Percentiles rank a stretch among this genome's conserved stretches.
phyloP scores from a whole-genome alignment of 2,888 invertebrate species.

The Stratiomys singularior region DNA sequence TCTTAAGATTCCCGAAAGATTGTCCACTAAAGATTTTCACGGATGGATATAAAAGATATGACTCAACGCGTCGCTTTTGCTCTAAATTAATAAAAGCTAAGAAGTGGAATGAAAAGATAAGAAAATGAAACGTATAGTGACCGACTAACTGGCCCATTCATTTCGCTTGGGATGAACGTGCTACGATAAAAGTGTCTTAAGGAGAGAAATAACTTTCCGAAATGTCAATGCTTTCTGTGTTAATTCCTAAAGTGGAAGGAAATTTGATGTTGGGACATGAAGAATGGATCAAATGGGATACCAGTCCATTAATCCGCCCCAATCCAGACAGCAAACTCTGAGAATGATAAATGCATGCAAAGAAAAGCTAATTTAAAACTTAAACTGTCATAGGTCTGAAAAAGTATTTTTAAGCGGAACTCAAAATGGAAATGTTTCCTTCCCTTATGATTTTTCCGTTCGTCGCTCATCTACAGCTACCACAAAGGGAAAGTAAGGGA shows the following conservation, averaged over 20 bases:
- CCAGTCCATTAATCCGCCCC: no score
- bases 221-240: constrained; percentile 1
- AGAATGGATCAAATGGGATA: no score
- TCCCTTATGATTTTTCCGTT: background rate
- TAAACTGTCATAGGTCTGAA: constrained; percentile 18
- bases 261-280: background rate
- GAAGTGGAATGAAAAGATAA: background rate
- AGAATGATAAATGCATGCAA: constrained; percentile 5
- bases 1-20: background rate
- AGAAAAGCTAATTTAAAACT: constrained; percentile 21
- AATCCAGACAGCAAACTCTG: background rate
- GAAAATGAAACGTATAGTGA: constrained; percentile 11
- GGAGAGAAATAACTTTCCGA: constrained; percentile 9
- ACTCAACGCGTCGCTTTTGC: no score
- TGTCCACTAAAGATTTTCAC: background rate
- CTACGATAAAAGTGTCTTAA: background rate
- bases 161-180: no score
- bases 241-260: constrained; percentile 15
- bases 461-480: no score
- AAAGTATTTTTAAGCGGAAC: background rate
- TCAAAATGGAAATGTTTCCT: constrained; percentile 1
- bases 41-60: no score
- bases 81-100: background rate
- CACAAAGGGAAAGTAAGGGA: no score
- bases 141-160: background rate